Conservation (phyloP, 2,797 vertebrate genomes). For the Peromyscus nudipes region DNA sequence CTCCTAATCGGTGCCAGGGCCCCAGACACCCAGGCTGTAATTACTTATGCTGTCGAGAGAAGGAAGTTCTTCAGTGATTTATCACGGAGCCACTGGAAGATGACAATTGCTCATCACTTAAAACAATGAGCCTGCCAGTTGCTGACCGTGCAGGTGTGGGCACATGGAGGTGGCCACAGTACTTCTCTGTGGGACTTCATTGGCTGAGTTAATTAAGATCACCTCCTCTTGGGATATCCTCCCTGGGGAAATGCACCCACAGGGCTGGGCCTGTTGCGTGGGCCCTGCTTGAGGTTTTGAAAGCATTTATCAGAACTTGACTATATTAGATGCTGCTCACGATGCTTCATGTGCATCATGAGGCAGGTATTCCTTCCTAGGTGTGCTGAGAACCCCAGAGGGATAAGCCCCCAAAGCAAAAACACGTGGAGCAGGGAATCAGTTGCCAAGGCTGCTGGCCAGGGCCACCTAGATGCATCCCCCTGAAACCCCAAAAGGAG, state of each 20-base stretch:
- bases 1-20: conserved; percentile 79
- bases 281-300: conserved; percentile 37
- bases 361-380: not conserved
- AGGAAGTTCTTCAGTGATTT: conserved; percentile 81
- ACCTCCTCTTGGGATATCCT: not conserved
- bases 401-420: not conserved
- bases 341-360: not conserved
- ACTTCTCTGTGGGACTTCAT: not conserved
- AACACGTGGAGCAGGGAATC: not conserved
- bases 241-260: conserved; percentile 22
- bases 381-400: not conserved
- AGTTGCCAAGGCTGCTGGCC: not conserved
- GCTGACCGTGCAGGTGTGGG: conserved; percentile 38
- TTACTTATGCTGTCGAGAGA: conserved; percentile 80
- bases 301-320: conserved; percentile 41
- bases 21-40: conserved; percentile 76
- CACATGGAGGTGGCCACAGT: accelerated
- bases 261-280: not conserved
- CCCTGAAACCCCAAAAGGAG: not conserved
- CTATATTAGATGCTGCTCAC: not conserved
- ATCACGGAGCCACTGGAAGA: conserved; percentile 70
- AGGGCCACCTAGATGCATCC: not conserved
- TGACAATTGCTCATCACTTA: conserved; percentile 81
- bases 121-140: conserved; percentile 69
- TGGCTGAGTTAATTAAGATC: conserved; percentile 45